These are phyloP conservation scores for Corella eumyota DNA, from an alignment of 23 tunicate species.

Conservation along the genomic window DNA sequence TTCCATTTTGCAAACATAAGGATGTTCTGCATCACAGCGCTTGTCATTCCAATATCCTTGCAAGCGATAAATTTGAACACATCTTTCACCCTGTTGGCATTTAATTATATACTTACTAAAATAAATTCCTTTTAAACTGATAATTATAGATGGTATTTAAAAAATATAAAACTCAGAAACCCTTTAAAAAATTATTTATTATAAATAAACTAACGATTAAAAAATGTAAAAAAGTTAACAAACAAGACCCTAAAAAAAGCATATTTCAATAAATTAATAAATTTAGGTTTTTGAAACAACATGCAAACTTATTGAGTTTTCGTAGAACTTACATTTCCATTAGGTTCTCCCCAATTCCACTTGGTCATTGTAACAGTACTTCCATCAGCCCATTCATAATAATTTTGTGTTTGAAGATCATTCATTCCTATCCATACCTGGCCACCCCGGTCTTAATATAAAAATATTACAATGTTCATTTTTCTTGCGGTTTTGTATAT, in stretches of 20 bases:
- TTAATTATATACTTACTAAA: too few species aligned
- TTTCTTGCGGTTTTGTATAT: background rate
- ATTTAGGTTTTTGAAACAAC: too few species aligned
- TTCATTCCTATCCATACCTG: slow-evolving; percentile 90
- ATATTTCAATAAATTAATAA: too few species aligned
- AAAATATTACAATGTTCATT: slow-evolving; percentile 1
- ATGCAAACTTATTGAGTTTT: too few species aligned
- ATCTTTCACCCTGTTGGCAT: slow-evolving; percentile 58
- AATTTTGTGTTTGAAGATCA: slow-evolving; percentile 47
- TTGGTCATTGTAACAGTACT: slow-evolving; percentile 47
- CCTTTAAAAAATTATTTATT: too few species aligned
- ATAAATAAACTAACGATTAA: too few species aligned
- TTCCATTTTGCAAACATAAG: slow-evolving; percentile 80
- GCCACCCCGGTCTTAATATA: slow-evolving; percentile 27
- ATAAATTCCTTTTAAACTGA: background rate
- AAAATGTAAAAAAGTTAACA: too few species aligned
- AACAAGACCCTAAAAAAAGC: too few species aligned
- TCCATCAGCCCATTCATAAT: slow-evolving; percentile 75
- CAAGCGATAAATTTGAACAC: slow-evolving; percentile 62
- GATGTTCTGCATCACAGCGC: slow-evolving; percentile 26
- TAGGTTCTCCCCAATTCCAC: slow-evolving; percentile 75
- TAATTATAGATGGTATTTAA: too few species aligned
- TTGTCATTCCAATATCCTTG: slow-evolving; percentile 68
- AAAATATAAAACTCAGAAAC: too few species aligned
- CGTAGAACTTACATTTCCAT: slow-evolving; percentile 30